phyloP scores from a whole-genome alignment of 2,797 vertebrate species.

The Cyprinella venusta region DNA sequence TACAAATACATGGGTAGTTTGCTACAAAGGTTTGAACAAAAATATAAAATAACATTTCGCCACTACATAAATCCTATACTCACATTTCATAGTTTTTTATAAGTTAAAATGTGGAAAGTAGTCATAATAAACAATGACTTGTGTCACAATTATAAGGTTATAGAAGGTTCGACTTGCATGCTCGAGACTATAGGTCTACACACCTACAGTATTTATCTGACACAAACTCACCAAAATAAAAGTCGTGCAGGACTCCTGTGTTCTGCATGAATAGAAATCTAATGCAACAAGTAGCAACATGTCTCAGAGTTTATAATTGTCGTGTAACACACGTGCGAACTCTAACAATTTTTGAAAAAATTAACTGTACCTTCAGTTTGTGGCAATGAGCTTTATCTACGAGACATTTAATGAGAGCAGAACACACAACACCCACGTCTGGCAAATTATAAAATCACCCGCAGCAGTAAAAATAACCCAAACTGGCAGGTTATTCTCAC shows the following conservation, averaged over 20 bases:
- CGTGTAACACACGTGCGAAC: background rate
- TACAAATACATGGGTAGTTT: too few relatives aligned
- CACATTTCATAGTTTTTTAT: background rate
- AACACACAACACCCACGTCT: background rate
- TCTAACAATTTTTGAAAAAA: background rate
- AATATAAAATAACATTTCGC: too few relatives aligned
- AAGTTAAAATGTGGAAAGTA: background rate
- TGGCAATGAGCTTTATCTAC: background rate
- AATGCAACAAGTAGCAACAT: background rate
- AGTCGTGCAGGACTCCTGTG: background rate
- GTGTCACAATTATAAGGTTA: background rate
- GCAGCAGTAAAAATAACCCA: background rate
- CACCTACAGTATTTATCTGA: background rate
- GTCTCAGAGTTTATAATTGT: background rate
- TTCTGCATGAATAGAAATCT: background rate
- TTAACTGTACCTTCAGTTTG: background rate
- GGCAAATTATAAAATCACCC: background rate
- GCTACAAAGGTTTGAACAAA: too few relatives aligned
- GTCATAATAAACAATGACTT: background rate
- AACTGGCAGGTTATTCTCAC: constrained; percentile 33
- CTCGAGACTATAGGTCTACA: background rate
- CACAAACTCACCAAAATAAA: background rate
- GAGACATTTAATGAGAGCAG: background rate
- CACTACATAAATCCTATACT: background rate
- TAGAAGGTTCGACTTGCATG: background rate